Evolutionary conservation across 2,888 invertebrate species (phyloP).

Genomic region (Stenchaetothrips biformis): DNA sequence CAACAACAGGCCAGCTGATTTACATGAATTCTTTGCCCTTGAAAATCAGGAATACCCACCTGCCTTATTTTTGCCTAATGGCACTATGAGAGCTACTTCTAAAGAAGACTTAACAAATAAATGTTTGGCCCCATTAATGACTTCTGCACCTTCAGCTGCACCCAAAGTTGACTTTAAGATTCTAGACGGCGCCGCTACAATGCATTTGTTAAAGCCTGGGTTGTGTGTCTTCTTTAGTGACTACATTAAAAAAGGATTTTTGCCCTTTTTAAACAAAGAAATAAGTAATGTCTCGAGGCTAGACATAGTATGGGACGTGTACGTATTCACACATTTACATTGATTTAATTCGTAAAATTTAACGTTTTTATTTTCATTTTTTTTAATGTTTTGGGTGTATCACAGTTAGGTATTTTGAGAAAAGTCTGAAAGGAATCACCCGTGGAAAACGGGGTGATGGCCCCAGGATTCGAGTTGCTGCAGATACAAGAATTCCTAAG

Average conservation of each 20-base stretch:
- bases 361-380: background rate
- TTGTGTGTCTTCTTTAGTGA: background rate
- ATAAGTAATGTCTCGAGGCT: background rate
- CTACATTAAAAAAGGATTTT: background rate
- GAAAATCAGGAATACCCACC: too few species aligned
- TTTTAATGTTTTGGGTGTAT: background rate
- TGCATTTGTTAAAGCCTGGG: background rate
- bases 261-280: background rate
- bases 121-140: background rate
- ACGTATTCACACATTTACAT: background rate
- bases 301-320: background rate
- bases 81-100: too few species aligned
- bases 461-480: too few species aligned
- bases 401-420: background rate
- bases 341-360: rapidly evolving
- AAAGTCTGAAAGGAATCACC: background rate
- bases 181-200: background rate
- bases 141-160: background rate
- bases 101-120: too few species aligned
- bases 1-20: background rate
- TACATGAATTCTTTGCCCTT: too few species aligned
- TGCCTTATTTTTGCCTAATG: too few species aligned
- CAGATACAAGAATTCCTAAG: too few species aligned
- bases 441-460: too few species aligned
- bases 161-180: background rate